A percentile compares a stretch with the other conserved stretches of the same genome.
Evolutionary conservation across 2,113 vertebrate genomes (phyloP).

Genomic region (Elephantulus edwardii): DNA sequence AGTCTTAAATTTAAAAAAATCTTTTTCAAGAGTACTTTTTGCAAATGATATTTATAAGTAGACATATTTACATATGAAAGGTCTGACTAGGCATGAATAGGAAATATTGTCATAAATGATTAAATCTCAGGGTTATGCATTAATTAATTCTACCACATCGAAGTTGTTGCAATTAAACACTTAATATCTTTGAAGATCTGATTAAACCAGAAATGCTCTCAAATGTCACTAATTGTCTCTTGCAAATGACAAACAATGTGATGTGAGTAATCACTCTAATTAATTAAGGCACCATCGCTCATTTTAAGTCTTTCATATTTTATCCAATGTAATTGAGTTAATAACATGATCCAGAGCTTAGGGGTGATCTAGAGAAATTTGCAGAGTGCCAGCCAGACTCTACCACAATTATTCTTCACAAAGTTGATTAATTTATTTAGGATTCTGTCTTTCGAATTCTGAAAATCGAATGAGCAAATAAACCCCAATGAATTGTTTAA

Average conservation of each 20-base stretch:
- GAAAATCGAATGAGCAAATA: too few relatives aligned
- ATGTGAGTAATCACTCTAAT: neutral
- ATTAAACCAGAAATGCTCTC: slow-evolving; percentile 43
- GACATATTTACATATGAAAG: neutral
- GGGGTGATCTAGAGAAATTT: neutral
- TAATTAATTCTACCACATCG: neutral
- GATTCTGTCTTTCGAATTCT: rapidly evolving
- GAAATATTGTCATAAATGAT: neutral
- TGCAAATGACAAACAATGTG: neutral
- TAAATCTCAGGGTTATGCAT: slow-evolving; percentile 13
- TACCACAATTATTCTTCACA: neutral
- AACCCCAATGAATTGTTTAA: too few relatives aligned
- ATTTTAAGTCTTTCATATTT: slow-evolving; percentile 30
- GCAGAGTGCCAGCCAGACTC: neutral
- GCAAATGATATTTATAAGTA: neutral
- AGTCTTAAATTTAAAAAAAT: neutral
- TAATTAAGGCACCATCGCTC: neutral
- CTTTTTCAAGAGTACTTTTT: neutral
- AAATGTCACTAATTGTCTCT: slow-evolving; percentile 28
- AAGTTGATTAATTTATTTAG: neutral
- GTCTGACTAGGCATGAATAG: neutral
- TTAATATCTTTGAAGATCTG: slow-evolving; percentile 5
- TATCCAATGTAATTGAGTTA: neutral
- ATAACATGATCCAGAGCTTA: neutral
- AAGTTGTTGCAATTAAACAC: neutral